A percentile compares a stretch with the other conserved stretches of the same genome.
These are phyloP conservation scores for Rutpela maculata DNA, from an alignment of 2,888 invertebrate genomes.

Conservation along the genomic window DNA sequence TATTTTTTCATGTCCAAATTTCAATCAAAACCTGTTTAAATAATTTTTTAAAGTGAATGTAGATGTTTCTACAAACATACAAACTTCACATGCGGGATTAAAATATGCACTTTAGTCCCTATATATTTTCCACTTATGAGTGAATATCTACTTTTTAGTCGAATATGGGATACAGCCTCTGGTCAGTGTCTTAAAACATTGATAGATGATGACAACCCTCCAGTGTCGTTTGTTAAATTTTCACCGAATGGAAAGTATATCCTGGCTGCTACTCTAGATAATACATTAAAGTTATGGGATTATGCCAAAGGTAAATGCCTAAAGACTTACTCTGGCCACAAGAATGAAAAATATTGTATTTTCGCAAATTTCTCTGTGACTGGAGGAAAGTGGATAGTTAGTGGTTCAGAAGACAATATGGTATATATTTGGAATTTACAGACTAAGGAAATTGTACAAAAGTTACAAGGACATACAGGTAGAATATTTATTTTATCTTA, in stretches of 20 bases:
- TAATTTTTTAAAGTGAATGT: too few relatives aligned
- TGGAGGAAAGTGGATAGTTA: conserved; percentile 99
- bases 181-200: conserved; percentile 99
- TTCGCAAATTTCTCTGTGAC: conserved; percentile 99
- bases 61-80: too few relatives aligned
- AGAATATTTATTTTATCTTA: conserved; percentile 58
- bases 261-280: conserved; percentile 97
- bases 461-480: conserved; percentile 97
- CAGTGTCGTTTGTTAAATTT: conserved; percentile 99
- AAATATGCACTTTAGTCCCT: too few relatives aligned
- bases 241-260: conserved; percentile 99
- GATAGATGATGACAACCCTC: conserved; percentile 99
- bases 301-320: conserved; percentile 99
- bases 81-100: too few relatives aligned
- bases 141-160: conserved; percentile 77
- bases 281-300: conserved; percentile 99
- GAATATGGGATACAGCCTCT: conserved; percentile 99
- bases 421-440: conserved; percentile 99
- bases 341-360: conserved; percentile 99
- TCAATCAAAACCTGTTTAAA: too few relatives aligned
- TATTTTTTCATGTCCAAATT: too few relatives aligned
- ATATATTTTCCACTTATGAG: too few relatives aligned
- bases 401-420: conserved; percentile 99
- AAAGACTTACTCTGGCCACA: conserved; percentile 98
- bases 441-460: conserved; percentile 99